Evolutionary conservation across 1,140 invertebrate species (phyloP).

Genomic region (Elymnias hypermnestra): DNA sequence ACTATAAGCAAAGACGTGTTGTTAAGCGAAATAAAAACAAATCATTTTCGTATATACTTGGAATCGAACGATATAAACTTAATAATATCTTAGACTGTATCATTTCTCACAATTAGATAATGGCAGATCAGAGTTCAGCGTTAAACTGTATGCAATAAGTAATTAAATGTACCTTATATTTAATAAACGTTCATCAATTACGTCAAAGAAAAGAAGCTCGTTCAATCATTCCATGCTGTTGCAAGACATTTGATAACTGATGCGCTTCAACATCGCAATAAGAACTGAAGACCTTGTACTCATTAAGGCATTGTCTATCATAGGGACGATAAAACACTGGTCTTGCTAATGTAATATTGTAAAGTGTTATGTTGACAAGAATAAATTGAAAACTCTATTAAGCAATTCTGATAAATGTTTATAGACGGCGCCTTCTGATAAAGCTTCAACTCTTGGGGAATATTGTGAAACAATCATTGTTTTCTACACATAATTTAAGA

Average conservation of each 20-base stretch:
- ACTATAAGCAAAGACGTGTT: too few relatives aligned
- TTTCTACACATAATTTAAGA: too few relatives aligned
- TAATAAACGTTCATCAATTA: conserved; percentile 45
- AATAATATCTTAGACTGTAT: too few relatives aligned
- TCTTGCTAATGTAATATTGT: conserved; percentile 10
- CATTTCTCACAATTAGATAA: too few relatives aligned
- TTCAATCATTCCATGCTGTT: conserved; percentile 33
- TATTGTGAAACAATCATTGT: conserved; percentile 2
- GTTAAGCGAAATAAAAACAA: too few relatives aligned
- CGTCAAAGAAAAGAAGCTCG: conserved; percentile 37
- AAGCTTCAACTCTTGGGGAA: conserved; percentile 10
- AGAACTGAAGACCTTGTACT: conserved; percentile 33
- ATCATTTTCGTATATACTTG: too few relatives aligned
- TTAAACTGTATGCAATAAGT: too few relatives aligned
- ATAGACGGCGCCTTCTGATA: conserved; percentile 9
- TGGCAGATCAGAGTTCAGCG: too few relatives aligned
- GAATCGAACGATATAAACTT: too few relatives aligned
- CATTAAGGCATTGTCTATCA: conserved; percentile 24
- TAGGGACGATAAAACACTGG: conserved; percentile 15
- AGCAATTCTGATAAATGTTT: conserved; percentile 14
- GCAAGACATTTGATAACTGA: conserved; percentile 25
- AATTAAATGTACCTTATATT: too few relatives aligned
- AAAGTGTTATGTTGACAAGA: conserved; percentile 15
- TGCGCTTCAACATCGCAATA: conserved; percentile 25
- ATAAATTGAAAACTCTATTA: conserved; percentile 17